Evolutionary conservation across 1,140 invertebrate species (phyloP), one percentile per base, ranked within the genome.

Genomic region (Neocloeon triangulifer): DNA sequence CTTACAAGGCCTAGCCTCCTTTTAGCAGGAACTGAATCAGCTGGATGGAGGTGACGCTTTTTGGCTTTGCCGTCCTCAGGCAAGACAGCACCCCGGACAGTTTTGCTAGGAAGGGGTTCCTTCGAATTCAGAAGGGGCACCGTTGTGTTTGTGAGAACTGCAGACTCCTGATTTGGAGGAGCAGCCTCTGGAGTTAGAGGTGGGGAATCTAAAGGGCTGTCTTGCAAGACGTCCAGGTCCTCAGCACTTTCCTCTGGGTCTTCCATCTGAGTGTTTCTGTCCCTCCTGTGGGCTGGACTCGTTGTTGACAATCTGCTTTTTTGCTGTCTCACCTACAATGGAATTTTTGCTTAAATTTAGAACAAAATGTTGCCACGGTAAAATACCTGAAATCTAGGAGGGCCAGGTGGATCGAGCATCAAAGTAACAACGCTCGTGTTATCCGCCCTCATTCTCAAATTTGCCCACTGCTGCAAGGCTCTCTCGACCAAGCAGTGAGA

Each of bases 381-480:
- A n/a, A n/a, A n/a, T n/a, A 73, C 68, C 42, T 73, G 63, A 7
- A 60, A 61, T 33, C 66, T 55, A 12, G 77, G 73, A n/a, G 76
- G 73, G 4, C 80, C 81, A 5, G 82, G 78, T 34, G 84, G 84
- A 53, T 94, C 85, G 30, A 94, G 58, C 65, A 92, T 78, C 14
- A 94, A 59, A 20, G 86, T 91, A 5, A 95, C 77, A 25, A 86
- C 86, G 32, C 80, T 89, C 3, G 85, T 92, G 51, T 96, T 96
- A 54, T 96, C 89, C 7, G 89, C 86, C 19, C 84, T 63, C 60
- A 92, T 69, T 45, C 76, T 67, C 5, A 73, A 76, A 19, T 56
- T 62, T 10, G 64, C 68, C 67, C 82, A 81, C 36, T 47, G 52
- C 37, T 77, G 71, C 4, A 94, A 54, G 15, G 86, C 85, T 39